Conservation (phyloP, 2,113 vertebrate genomes). For the Cisticola juncidis region DNA sequence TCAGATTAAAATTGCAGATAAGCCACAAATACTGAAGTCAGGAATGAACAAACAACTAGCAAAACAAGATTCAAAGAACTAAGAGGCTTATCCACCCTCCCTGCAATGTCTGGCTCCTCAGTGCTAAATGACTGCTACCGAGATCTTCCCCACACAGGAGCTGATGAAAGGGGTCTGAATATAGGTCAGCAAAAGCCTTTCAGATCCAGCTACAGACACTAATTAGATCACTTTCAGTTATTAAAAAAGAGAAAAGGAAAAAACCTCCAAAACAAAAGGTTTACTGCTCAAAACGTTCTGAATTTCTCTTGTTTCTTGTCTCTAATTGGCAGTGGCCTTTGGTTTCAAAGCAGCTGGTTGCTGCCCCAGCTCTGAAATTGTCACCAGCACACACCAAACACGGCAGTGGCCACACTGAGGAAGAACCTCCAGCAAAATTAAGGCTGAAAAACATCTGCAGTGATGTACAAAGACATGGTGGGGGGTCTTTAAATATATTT, state of each 20-base stretch:
- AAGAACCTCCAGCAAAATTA: background rate
- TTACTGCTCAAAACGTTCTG: background rate
- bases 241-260: background rate
- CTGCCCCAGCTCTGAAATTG: background rate
- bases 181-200: constrained; percentile 24
- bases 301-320: background rate
- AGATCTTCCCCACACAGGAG: background rate
- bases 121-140: background rate
- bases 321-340: background rate
- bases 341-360: background rate
- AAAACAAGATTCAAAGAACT: constrained; percentile 39
- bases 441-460: background rate
- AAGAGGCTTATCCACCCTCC: background rate
- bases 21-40: constrained; percentile 12
- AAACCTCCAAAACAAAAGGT: background rate
- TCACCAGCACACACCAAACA: background rate
- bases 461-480: background rate
- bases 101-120: background rate
- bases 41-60: constrained; percentile 21
- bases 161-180: constrained; percentile 28
- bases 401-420: background rate
- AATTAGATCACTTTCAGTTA: constrained; percentile 34
- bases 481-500: constrained; percentile 1
- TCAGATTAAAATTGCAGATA: constrained; percentile 35
- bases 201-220: background rate